phyloP scores from a whole-genome alignment of 2,888 invertebrate genomes.

The Drosophila kambysellisi region DNA sequence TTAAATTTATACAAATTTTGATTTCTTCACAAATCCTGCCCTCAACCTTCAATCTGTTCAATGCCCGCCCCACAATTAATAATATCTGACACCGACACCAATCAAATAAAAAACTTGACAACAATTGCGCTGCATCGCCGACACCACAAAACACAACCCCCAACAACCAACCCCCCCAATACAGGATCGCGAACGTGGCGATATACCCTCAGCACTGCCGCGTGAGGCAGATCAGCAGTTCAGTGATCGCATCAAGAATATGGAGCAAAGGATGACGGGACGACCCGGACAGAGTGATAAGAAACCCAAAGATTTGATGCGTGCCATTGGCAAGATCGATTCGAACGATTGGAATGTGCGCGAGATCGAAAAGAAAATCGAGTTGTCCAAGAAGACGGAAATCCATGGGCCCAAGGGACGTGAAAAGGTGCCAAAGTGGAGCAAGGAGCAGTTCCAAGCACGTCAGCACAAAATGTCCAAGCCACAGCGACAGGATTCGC shows the following conservation, averaged over 20 bases:
- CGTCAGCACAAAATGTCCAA: constrained; percentile 90
- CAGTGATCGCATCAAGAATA: constrained; percentile 87
- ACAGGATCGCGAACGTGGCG: constrained; percentile 85
- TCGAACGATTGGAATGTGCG: constrained; percentile 96
- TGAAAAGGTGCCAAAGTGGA: constrained; percentile 96
- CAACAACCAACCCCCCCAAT: constrained; percentile 9
- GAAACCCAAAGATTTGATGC: constrained; percentile 93
- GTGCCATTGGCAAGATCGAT: constrained; percentile 95
- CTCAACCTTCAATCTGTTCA: constrained; percentile 24
- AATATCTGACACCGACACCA: constrained; percentile 41
- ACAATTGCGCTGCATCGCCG: constrained; percentile 26
- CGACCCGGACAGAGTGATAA: constrained; percentile 87
- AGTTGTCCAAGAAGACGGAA: constrained; percentile 86
- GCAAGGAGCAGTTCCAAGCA: constrained; percentile 90
- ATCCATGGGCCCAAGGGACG: constrained; percentile 85
- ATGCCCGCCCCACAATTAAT: constrained; percentile 35
- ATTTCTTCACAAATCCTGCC: constrained; percentile 58
- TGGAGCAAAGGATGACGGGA: constrained; percentile 92
- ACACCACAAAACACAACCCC: constrained; percentile 15
- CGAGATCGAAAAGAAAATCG: constrained; percentile 95
- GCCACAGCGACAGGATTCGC: constrained; percentile 87
- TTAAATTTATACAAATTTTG: constrained; percentile 59
- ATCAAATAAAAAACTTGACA: constrained; percentile 32
- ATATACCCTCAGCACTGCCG: constrained; percentile 84
- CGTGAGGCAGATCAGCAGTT: constrained; percentile 84